A percentile compares a stretch with the other conserved stretches of the same genome.
Conservation (phyloP, 37 sponge, comb jelly and placozoan species). For the Lycopodina hypogea region DNA sequence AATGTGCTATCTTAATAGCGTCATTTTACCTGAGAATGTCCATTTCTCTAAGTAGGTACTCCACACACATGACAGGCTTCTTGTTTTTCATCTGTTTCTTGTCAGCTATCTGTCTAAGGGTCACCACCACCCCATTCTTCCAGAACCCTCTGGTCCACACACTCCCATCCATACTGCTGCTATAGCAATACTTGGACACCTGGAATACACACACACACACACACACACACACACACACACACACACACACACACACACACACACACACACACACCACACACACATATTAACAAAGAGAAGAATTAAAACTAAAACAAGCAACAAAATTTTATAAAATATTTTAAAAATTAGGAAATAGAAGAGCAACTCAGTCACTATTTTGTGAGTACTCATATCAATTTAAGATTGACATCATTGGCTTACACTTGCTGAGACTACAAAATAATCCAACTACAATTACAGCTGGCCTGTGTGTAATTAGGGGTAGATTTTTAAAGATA, state of each 20-base stretch:
- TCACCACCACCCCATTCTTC: background rate
- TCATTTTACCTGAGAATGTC: conserved; percentile 29
- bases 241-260: background rate
- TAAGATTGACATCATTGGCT: no score
- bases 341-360: no score
- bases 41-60: conserved; percentile 10
- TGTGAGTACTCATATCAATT: no score
- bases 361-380: no score
- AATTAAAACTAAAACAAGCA: background rate
- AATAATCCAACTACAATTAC: no score
- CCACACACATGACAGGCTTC: conserved; percentile 12
- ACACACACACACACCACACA: background rate
- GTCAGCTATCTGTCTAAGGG: conserved; percentile 4
- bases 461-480: no score
- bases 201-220: background rate
- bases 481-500: no score
- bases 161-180: conserved; percentile 9
- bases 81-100: background rate
- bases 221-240: background rate
- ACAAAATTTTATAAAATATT: no score
- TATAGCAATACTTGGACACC: background rate
- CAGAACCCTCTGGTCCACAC: conserved; percentile 19
- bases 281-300: background rate
- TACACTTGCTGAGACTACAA: no score
- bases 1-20: no score